A percentile compares a stretch with the other conserved stretches of the same genome.
These are phyloP conservation scores for Crotalus viridis DNA, from an alignment of 2,113 vertebrate genomes.

Conservation along the genomic window DNA sequence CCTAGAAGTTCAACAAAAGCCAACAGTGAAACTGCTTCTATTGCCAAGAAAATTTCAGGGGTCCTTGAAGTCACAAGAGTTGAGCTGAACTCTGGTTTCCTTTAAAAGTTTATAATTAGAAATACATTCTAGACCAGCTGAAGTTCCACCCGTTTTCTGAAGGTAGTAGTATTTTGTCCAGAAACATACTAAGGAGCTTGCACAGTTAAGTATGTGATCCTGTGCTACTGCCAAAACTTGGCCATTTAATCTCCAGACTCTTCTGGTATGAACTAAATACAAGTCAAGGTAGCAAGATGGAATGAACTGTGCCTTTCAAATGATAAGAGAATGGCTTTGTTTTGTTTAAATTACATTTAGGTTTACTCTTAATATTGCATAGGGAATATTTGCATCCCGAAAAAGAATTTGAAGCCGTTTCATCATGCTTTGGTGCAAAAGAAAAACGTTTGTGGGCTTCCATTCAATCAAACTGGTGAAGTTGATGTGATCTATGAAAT, in stretches of 20 bases:
- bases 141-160: background rate
- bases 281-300: background rate
- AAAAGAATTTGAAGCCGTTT: background rate
- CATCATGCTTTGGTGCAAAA: background rate
- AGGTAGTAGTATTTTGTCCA: background rate
- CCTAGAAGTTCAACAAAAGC: background rate
- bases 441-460: background rate
- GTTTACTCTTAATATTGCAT: background rate
- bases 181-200: background rate
- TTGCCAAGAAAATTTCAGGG: background rate
- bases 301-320: background rate
- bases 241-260: background rate
- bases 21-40: background rate
- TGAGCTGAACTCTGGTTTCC: background rate
- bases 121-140: background rate
- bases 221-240: background rate
- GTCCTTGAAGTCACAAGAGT: background rate
- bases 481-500: background rate
- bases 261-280: background rate
- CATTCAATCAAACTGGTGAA: background rate
- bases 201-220: background rate
- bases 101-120: background rate
- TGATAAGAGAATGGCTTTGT: background rate
- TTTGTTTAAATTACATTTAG: background rate
- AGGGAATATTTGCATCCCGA: background rate